Evolutionary conservation across 1,140 invertebrate species (phyloP).

Genomic region (Archegozetes longisetosus): DNA sequence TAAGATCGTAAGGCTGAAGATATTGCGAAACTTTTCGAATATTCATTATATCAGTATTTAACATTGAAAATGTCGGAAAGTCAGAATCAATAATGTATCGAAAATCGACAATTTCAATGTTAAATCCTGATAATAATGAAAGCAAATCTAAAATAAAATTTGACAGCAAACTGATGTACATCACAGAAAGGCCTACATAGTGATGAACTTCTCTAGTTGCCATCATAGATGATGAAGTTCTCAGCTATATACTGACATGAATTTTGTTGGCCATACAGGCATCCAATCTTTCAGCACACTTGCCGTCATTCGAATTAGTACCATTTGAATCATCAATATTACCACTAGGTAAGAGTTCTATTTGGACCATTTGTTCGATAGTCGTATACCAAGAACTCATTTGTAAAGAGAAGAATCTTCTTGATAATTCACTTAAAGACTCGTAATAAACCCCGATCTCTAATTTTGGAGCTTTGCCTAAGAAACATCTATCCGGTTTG

Average conservation of each 20-base stretch:
- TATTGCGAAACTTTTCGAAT: too few relatives aligned
- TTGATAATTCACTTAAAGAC: slow-evolving; percentile 11
- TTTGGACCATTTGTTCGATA: slow-evolving; percentile 13
- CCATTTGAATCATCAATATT: slow-evolving; percentile 9
- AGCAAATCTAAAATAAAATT: too few relatives aligned
- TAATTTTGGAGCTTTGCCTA: slow-evolving; percentile 3
- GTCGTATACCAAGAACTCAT: slow-evolving; percentile 2
- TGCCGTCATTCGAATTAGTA: not conserved
- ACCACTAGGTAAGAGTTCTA: slow-evolving; percentile 9
- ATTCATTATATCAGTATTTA: too few relatives aligned
- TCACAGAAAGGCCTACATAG: too few relatives aligned
- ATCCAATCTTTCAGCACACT: slow-evolving; percentile 1
- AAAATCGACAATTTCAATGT: too few relatives aligned
- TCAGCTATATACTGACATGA: not conserved
- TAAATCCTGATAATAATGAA: too few relatives aligned
- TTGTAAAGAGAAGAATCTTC: slow-evolving; percentile 10
- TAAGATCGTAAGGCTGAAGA: too few relatives aligned
- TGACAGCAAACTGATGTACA: too few relatives aligned
- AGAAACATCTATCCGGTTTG: slow-evolving; percentile 8
- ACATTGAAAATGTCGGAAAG: too few relatives aligned
- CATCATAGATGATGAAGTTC: too few relatives aligned
- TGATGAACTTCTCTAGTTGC: too few relatives aligned
- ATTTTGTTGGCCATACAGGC: slow-evolving; percentile 9
- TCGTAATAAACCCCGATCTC: slow-evolving; percentile 6
- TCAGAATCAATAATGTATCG: too few relatives aligned